Conservation (phyloP, 2,888 invertebrate genomes). For the Phyllotreta striolata region DNA sequence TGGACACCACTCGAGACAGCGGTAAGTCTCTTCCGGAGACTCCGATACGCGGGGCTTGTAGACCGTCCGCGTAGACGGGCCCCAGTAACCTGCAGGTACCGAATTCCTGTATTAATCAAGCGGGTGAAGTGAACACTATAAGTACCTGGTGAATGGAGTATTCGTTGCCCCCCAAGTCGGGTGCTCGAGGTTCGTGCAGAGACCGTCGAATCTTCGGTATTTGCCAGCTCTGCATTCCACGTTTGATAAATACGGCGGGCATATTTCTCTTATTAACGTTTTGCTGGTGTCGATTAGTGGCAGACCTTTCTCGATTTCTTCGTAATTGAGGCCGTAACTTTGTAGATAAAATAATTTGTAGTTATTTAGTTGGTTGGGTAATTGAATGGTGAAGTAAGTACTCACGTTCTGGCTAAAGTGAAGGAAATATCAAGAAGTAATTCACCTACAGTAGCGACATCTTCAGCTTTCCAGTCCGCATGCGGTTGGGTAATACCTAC, state of each 20-base stretch:
- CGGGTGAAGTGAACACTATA: no score
- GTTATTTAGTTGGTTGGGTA: background rate
- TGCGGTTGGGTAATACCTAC: constrained; percentile 80
- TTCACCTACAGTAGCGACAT: constrained; percentile 87
- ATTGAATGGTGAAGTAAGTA: constrained; percentile 15
- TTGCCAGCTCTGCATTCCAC: constrained; percentile 90
- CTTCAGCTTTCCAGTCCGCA: constrained; percentile 84
- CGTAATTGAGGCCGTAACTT: constrained; percentile 84
- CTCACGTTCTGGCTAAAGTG: constrained; percentile 82
- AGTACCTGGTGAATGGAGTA: constrained; percentile 82
- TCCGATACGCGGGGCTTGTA: constrained; percentile 83
- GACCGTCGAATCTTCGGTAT: constrained; percentile 85
- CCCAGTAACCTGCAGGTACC: constrained; percentile 69
- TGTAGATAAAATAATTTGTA: constrained; percentile 15
- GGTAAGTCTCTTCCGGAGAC: constrained; percentile 81
- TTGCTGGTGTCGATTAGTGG: constrained; percentile 89
- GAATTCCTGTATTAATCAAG: no score
- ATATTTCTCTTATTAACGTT: constrained; percentile 84
- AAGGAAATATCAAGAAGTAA: constrained; percentile 85
- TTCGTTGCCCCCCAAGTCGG: constrained; percentile 90
- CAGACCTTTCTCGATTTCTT: constrained; percentile 87
- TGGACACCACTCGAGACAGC: constrained; percentile 83
- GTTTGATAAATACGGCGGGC: constrained; percentile 86
- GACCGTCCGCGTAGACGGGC: constrained; percentile 85
- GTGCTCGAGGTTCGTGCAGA: constrained; percentile 87